A percentile compares a stretch with the other conserved stretches of the same genome.
phyloP scores from a whole-genome alignment of 2,888 invertebrate genomes.

The Oligia latruncula region DNA sequence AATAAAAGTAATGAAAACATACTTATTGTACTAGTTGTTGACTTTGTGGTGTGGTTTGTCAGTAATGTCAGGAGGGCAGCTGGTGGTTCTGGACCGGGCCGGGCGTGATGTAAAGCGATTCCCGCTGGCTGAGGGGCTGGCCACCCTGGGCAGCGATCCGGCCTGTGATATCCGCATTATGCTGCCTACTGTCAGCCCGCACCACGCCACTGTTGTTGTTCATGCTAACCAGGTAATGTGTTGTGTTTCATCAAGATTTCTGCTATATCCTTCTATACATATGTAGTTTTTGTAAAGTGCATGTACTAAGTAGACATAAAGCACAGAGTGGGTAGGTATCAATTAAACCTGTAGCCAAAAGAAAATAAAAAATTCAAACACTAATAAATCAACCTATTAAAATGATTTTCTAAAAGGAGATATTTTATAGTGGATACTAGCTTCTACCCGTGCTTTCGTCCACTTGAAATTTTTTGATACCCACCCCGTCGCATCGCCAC shows the following conservation, averaged over 20 bases:
- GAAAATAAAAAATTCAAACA: background rate
- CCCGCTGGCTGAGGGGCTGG: slow-evolving; percentile 77
- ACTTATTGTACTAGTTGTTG: background rate
- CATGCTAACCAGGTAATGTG: slow-evolving; percentile 78
- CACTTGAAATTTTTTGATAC: too few relatives aligned
- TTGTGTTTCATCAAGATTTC: background rate
- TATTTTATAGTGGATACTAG: background rate
- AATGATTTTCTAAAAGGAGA: background rate
- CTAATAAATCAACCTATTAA: background rate
- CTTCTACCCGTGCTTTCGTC: too few relatives aligned
- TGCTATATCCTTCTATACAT: background rate
- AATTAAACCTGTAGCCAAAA: background rate
- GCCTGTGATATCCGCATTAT: slow-evolving; percentile 83
- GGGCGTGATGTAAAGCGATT: slow-evolving; percentile 82
- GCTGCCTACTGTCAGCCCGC: slow-evolving; percentile 77
- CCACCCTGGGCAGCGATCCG: slow-evolving; percentile 81
- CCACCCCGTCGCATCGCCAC: too few relatives aligned
- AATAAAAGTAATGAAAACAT: background rate
- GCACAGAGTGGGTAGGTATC: background rate
- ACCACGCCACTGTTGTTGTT: slow-evolving; percentile 85
- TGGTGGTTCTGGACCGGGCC: slow-evolving; percentile 83
- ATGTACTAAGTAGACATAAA: background rate
- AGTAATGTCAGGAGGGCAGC: slow-evolving; percentile 82
- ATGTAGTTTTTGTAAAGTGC: background rate
- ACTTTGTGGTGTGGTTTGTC: slow-evolving; percentile 8